Conservation (phyloP, 1,140 invertebrate genomes). For the Asbolus verrucosus region DNA sequence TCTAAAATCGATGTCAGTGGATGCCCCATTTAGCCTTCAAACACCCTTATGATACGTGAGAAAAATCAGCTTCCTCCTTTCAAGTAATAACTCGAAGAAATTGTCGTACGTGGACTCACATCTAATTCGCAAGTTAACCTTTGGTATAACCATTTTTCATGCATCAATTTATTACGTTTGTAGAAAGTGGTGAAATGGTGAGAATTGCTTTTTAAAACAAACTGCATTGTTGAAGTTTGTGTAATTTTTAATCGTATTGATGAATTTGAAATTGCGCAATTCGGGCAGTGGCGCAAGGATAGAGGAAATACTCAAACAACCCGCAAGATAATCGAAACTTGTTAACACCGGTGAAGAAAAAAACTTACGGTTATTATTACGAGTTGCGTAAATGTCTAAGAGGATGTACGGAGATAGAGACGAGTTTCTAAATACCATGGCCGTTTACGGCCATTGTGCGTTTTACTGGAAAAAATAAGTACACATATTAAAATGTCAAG, state of each 20-base stretch:
- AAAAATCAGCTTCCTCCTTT: slow-evolving; percentile 21
- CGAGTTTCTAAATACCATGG: slow-evolving; percentile 10
- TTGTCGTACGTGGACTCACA: too few relatives aligned
- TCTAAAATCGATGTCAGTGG: too few relatives aligned
- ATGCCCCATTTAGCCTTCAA: too few relatives aligned
- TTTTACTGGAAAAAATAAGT: slow-evolving; percentile 3
- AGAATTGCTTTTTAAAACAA: slow-evolving; percentile 15
- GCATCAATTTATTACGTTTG: slow-evolving; percentile 30
- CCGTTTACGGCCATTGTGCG: neutral
- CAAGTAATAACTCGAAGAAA: too few relatives aligned
- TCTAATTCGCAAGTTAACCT: neutral
- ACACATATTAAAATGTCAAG: neutral
- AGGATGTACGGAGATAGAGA: slow-evolving; percentile 14
- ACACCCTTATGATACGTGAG: neutral
- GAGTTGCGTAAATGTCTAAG: slow-evolving; percentile 20
- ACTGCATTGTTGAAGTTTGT: slow-evolving; percentile 17
- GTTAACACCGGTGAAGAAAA: neutral
- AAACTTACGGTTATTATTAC: slow-evolving; percentile 5
- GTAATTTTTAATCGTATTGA: slow-evolving; percentile 12
- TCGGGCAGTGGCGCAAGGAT: too few relatives aligned
- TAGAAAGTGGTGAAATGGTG: slow-evolving; percentile 37
- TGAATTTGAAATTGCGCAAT: slow-evolving; percentile 15
- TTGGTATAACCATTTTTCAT: slow-evolving; percentile 18
- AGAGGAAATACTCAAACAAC: neutral
- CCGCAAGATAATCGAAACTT: too few relatives aligned